phyloP scores from a whole-genome alignment of 2,797 vertebrate species.

The Darevskia mixta region DNA sequence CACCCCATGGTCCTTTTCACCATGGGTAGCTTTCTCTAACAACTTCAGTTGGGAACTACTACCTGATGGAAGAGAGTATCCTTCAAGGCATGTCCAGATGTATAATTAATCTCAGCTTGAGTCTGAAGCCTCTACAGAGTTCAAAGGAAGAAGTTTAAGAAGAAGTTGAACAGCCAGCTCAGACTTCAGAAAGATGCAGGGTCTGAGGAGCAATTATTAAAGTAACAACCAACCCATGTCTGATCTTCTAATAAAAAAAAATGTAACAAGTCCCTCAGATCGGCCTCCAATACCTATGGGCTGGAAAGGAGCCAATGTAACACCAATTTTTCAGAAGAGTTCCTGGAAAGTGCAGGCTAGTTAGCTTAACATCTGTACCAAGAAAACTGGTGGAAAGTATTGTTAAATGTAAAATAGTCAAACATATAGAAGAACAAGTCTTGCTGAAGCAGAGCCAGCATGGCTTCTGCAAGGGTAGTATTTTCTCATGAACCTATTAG shows the following conservation, averaged over 20 bases:
- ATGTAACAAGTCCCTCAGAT: background rate
- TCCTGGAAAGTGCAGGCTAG: no score
- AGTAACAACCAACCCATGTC: background rate
- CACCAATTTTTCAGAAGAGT: no score
- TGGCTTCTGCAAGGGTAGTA: no score
- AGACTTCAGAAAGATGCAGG: background rate
- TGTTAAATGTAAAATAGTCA: no score
- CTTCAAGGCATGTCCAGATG: background rate
- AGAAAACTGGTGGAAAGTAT: no score
- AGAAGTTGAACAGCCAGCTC: no score
- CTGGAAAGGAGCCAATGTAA: no score
- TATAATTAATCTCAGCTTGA: conserved; percentile 8
- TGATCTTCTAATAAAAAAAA: no score
- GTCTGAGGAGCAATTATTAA: background rate
- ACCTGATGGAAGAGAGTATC: background rate
- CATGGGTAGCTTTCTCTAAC: background rate
- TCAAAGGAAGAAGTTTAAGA: background rate
- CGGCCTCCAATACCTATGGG: background rate
- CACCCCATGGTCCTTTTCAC: background rate
- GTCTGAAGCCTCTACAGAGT: background rate
- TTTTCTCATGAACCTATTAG: no score
- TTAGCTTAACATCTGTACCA: no score
- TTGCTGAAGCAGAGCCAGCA: no score
- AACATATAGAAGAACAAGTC: no score
- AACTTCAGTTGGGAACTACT: background rate